Conservation (phyloP, 2,888 invertebrate species). For the Lasioglossum malachurum region DNA sequence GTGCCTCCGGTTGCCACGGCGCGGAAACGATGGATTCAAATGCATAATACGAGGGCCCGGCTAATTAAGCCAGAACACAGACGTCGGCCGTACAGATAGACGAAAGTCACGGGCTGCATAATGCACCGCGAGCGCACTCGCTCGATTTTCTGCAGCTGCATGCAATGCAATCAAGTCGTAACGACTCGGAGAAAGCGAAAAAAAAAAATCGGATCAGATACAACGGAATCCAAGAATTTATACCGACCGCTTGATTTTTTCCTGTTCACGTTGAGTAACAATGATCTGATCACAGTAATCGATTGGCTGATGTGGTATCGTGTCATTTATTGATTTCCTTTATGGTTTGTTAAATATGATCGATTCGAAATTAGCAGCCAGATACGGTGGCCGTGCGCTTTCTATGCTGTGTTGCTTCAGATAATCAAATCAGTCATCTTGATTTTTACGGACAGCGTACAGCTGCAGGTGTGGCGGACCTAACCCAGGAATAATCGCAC, state of each 20-base stretch:
- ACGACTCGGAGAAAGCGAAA: slow-evolving; percentile 41
- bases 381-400: not conserved
- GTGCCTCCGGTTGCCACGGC: slow-evolving; percentile 1
- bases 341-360: not conserved
- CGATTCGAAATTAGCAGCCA: not conserved
- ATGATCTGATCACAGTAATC: not conserved
- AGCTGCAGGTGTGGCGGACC: not conserved
- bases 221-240: slow-evolving; percentile 19
- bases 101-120: slow-evolving; percentile 65
- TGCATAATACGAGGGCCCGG: slow-evolving; percentile 33
- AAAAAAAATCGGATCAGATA: slow-evolving; percentile 20
- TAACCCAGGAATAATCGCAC: not conserved
- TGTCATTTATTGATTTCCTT: not conserved
- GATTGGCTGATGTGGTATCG: no score
- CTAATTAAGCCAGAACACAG: slow-evolving; percentile 57
- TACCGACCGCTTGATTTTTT: not conserved
- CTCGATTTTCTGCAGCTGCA: slow-evolving; percentile 50
- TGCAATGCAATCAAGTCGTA: slow-evolving; percentile 43
- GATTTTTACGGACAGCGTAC: not conserved
- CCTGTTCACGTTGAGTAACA: no score
- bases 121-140: slow-evolving; percentile 25
- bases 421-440: not conserved
- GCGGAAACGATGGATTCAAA: slow-evolving; percentile 53
- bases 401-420: not conserved
- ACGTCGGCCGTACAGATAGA: slow-evolving; percentile 37